Conservation (phyloP, 2,113 vertebrate species). For the Myanophis thanlyinensis region DNA sequence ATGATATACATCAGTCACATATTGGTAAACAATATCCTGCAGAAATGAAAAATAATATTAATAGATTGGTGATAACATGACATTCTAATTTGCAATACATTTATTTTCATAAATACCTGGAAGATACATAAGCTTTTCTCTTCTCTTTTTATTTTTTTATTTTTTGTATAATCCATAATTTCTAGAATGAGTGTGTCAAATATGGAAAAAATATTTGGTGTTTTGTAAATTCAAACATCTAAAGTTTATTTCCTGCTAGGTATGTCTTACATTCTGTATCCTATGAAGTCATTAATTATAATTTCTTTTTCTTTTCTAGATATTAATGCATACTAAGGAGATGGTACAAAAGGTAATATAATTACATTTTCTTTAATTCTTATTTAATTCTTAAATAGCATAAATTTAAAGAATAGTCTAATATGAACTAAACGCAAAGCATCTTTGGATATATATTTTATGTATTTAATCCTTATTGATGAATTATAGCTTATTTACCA, state of each 20-base stretch:
- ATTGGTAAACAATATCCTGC: background rate
- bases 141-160: background rate
- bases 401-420: conserved; percentile 33
- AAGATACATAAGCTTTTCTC: background rate
- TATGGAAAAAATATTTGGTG: background rate
- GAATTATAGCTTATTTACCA: conserved; percentile 67
- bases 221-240: conserved; percentile 56
- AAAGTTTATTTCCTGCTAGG: conserved; percentile 56
- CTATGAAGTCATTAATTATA: conserved; percentile 65
- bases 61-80: background rate
- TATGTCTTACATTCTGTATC: conserved; percentile 54
- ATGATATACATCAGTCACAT: background rate
- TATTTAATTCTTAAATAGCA: conserved; percentile 61
- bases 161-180: background rate
- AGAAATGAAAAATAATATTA: background rate
- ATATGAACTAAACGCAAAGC: conserved; percentile 73
- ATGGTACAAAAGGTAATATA: conserved; percentile 95
- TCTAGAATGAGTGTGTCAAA: background rate
- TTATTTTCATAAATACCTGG: background rate
- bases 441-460: conserved; percentile 74
- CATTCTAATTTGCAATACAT: background rate
- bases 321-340: conserved; percentile 98
- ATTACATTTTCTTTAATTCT: conserved; percentile 66
- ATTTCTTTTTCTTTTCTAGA: conserved; percentile 74
- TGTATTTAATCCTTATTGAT: conserved; percentile 74